Conservation (phyloP, 2,113 vertebrate species). For the Aramus guarauna region DNA sequence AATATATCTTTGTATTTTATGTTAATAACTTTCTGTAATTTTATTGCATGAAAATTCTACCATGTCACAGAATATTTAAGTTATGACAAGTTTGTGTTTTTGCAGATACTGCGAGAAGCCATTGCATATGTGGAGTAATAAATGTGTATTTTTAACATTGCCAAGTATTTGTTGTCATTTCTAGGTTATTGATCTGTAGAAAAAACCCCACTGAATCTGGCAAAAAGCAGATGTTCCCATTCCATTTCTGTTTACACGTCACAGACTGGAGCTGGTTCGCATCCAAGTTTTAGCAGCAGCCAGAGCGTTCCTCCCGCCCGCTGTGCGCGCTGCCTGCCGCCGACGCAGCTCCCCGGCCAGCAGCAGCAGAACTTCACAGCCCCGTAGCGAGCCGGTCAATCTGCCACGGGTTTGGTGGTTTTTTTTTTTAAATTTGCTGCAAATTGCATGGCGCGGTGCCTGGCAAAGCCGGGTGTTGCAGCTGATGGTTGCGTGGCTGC, state of each 20-base stretch:
- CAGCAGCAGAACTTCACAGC: not conserved
- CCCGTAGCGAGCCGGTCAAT: too few species aligned
- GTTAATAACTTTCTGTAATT: slow-evolving; percentile 33
- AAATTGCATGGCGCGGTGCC: not conserved
- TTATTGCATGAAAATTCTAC: slow-evolving; percentile 34
- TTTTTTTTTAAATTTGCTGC: not conserved
- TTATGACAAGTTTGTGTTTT: not conserved
- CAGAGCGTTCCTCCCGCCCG: fast-evolving
- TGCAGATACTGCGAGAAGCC: not conserved
- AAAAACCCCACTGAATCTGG: too few species aligned
- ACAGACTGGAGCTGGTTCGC: not conserved
- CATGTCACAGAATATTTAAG: not conserved
- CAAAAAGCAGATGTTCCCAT: not conserved
- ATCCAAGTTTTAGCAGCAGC: fast-evolving
- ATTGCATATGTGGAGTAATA: slow-evolving; percentile 42
- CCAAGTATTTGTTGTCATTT: not conserved
- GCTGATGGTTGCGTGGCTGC: not conserved
- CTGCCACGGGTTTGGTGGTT: too few species aligned
- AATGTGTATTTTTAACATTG: slow-evolving; percentile 54
- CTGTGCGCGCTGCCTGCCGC: not conserved
- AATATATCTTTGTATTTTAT: slow-evolving; percentile 20
- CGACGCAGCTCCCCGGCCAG: too few species aligned
- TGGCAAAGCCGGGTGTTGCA: not conserved
- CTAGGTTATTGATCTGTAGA: not conserved
- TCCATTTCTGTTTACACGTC: not conserved